These are phyloP conservation scores for Enteromius unitaeniatus DNA, from an alignment of 2,797 vertebrate species.

Conservation along the genomic window DNA sequence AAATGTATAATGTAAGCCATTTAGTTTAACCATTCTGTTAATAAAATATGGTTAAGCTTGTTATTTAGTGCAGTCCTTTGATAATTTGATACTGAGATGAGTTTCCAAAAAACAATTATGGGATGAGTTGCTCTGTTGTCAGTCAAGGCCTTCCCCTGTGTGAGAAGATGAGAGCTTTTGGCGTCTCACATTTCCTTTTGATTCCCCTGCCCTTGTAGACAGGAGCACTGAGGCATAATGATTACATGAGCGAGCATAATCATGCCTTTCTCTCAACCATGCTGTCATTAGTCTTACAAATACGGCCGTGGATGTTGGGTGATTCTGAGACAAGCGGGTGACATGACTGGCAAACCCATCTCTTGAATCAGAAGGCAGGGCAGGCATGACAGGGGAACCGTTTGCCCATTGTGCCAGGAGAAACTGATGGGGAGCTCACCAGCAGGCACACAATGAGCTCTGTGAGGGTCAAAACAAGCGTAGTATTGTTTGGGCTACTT, in stretches of 20 bases:
- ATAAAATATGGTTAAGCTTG: neutral
- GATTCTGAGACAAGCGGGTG: conserved; percentile 49
- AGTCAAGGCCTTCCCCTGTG: conserved; percentile 35
- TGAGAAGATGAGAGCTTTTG: conserved; percentile 52
- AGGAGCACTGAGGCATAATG: conserved; percentile 45
- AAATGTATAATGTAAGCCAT: neutral
- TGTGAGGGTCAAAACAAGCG: conserved; percentile 62
- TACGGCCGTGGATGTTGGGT: conserved; percentile 46
- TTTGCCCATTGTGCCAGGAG: conserved; percentile 35
- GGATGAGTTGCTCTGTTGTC: conserved; percentile 53
- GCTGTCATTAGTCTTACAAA: conserved; percentile 54
- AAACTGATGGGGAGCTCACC: conserved; percentile 39
- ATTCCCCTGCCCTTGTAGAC: conserved; percentile 47
- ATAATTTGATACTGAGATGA: conserved; percentile 26
- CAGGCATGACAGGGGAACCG: neutral
- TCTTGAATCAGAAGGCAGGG: conserved; percentile 24
- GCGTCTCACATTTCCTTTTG: conserved; percentile 57
- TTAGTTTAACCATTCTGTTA: neutral
- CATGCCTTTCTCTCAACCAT: conserved; percentile 47
- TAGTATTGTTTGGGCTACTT: conserved; percentile 60
- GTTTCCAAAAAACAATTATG: conserved; percentile 22
- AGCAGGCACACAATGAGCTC: conserved; percentile 54
- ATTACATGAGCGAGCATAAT: conserved; percentile 40
- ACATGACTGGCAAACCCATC: conserved; percentile 44
- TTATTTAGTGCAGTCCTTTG: conserved; percentile 25